Base-by-base conservation (phyloP, 2,888 invertebrate genomes). In the Lomographa bimaculata region DNA sequence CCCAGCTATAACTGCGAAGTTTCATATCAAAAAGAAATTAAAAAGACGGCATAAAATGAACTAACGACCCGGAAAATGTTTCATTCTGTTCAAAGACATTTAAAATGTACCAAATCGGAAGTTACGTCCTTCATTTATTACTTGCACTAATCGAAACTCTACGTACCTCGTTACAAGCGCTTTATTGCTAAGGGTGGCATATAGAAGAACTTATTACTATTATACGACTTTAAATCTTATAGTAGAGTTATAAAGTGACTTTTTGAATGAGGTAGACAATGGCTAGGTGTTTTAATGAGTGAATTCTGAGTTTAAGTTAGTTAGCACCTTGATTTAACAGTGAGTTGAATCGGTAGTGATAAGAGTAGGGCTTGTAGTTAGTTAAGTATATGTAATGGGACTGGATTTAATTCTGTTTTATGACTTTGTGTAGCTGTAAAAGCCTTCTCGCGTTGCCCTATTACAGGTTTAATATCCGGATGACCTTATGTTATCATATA, bases 131-230 rank as follows among this genome's bases (percentile, higher is more conserved):
- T 51, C 60, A 66, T 72, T 70, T 65, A 65, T 72, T 54, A 67
- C 66, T 57, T 59, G 62, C 50, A 59, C 65, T 67, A 69, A 71
- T 73, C 67, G 71, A 64, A 68, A 46, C 57, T 58, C 65, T 57
- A 64, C 46, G 55, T 46, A 54, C 49, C 62, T 63, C 64, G 58
- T 69, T 72, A 64, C 60, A 56, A 49, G 44, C 46, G 53, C 59
- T 71, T 71, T 71, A 73, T 61, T 54, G 49, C 59, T 47, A 19
- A 46, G 64, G 63, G 64, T 68, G 59, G 51, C 46, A 52, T 53
- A 60, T 59, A 58, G 64, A 69, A 62, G 45, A 44, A 44, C 36
- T 44, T 36, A 35, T 11, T 11, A 21, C 10, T 8, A 26, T 24
- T 43, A 36, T 7, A 25, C 16, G 26, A 58, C 46, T 52, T 44